Conservation (phyloP, 1,140 invertebrate genomes). For the Drosophila willistoni region DNA sequence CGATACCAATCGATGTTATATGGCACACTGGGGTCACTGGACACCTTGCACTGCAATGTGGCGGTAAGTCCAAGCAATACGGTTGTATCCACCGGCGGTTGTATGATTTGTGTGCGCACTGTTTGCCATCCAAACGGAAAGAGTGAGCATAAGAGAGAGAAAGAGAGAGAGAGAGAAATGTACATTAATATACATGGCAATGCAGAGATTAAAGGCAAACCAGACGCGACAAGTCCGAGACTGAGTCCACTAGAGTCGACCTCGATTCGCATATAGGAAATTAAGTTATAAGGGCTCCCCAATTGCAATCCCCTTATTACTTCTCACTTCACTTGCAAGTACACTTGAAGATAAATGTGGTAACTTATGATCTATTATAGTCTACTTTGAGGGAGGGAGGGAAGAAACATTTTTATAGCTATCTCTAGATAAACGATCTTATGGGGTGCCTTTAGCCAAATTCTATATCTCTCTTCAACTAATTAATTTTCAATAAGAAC, state of each 20-base stretch:
- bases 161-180: not conserved
- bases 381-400: too few relatives aligned
- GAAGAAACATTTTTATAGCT: too few relatives aligned
- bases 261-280: slow-evolving; percentile 43
- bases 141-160: slow-evolving; percentile 1
- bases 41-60: slow-evolving; percentile 95
- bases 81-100: slow-evolving; percentile 94
- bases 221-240: slow-evolving; percentile 8
- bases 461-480: too few relatives aligned
- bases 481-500: too few relatives aligned
- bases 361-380: not conserved
- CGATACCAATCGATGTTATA: slow-evolving; percentile 96
- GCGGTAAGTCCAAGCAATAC: slow-evolving; percentile 95
- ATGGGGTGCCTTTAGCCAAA: too few relatives aligned
- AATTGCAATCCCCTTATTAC: too few relatives aligned
- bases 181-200: slow-evolving; percentile 61
- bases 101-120: slow-evolving; percentile 96
- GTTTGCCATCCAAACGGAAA: slow-evolving; percentile 30
- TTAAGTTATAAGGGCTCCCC: slow-evolving; percentile 56
- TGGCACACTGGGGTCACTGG: slow-evolving; percentile 95
- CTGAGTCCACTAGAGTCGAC: slow-evolving; percentile 28
- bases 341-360: not conserved
- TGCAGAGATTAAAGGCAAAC: slow-evolving; percentile 60
- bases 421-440: too few relatives aligned
- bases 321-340: not conserved